Evolutionary conservation across 2,113 vertebrate genomes (phyloP), one percentile per base, ranked within the genome.

Genomic region (Bufo bufo): DNA sequence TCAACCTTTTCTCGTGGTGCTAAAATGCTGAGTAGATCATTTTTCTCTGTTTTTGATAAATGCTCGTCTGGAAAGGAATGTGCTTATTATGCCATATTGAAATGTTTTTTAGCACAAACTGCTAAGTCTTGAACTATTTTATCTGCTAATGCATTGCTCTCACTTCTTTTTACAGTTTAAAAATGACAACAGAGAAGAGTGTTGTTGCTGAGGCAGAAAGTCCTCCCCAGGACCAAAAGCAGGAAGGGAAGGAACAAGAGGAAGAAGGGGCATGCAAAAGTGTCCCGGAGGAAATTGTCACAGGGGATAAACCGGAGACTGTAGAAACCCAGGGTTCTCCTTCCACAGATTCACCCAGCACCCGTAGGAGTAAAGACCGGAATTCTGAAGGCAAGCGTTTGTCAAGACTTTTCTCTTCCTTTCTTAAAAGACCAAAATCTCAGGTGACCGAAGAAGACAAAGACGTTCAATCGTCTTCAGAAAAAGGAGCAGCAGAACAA

Each of bases 161-260:
- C 3, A 63, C 63, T 91, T 89, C 91, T 54, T 12, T 12, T 63
- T 84, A 11, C 91, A 98, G 97, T 85, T 58, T 90, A 94, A 95
- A 94, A 95, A 99, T 99, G 98, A 99, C 98, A 86, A 99, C 98
- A 96, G 98, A 99, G 94, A 96, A 94, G 94, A 96, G 94, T 92
- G 89, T 90, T 71, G 93, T 90, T 84, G 93, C 90, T 2, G 93
- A 96, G 54, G 86, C 94, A 0, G 92, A 96, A 94, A 92, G 56
- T 81, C 92, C 94, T 0, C 93, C 92, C 58, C 93, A 93, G 61
- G 93, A 93, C 23, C 94, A 92, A 59, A 92, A 91, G 77, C 94
- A 94, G 82, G 94, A 95, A 90, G 95, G 95, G 82, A 89, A 90
- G 19, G 82, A 54, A 7, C 94, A 94, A 84, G 89, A 91, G 14